Evolutionary conservation across 1,140 invertebrate species (phyloP), one percentile per base, ranked within the genome.

Genomic region (Dendroctonus valens): DNA sequence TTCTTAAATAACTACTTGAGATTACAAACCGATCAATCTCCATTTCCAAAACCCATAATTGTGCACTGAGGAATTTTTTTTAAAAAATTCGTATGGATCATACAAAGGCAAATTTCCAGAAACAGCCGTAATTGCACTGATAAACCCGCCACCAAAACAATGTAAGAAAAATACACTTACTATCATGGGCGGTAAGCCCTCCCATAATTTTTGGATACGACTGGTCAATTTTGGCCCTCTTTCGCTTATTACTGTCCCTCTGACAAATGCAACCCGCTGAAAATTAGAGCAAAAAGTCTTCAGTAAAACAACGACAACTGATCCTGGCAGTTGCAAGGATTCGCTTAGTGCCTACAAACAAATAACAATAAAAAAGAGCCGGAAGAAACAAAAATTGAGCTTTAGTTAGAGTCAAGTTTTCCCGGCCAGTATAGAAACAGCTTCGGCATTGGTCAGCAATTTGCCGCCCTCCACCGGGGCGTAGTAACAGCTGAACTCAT

Each of bases 401-500:
- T 46, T 11, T 14, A 46, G 44, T 11, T 9, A 11, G 4, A 46
- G 67, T 73, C 66, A 74, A 63, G 72, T 75, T 67, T 72, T 73
- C 38, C 67, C 67, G n/a, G 67, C 64, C 14, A 73, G 46, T 53
- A 68, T 70, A 5, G 69, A 42, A 39, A 69, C 64, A 12, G 72
- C 61, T 51, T 74, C 72, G 5, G 69, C 76, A 6, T 79, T 77
- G 0, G 72, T 76, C 2, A 84, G 73, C 62, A 86, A 84, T 77
- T 89, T 89, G 40, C 87, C 86, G 14, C 86, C 89, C 76, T 93
- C 91, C 7, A 93, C 88, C 3, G 90, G 87, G 42, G 90, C 90
- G 76, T 93, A 93, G 77, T 92, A 93, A 77, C 88, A 90, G 37
- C 90, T 92, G 74, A 88, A 86, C 74, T 94, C 92, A 73, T 93